phyloP scores from a whole-genome alignment of 2,888 invertebrate species.

The Drosophila monieri region DNA sequence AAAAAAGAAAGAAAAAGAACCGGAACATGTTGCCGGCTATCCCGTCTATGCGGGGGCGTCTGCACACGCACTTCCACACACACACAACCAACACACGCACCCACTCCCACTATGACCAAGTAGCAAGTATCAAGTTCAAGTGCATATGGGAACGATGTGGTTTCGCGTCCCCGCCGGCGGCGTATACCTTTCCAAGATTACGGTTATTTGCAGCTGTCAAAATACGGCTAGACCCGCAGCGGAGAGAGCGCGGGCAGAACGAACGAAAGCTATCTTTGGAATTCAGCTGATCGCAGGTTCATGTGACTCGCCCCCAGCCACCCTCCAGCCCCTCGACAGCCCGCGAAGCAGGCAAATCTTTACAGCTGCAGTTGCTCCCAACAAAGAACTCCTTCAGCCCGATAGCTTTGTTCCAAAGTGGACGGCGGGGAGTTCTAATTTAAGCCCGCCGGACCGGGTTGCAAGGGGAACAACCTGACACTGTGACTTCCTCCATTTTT shows the following conservation, averaged over 20 bases:
- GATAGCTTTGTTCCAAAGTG: too few relatives aligned
- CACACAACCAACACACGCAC: neutral
- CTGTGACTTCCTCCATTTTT: neutral
- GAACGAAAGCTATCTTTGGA: neutral
- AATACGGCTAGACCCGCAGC: conserved; percentile 1
- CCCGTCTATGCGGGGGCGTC: conserved; percentile 10
- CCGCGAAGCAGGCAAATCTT: neutral
- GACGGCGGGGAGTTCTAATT: too few relatives aligned
- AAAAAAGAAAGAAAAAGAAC: conserved; percentile 42
- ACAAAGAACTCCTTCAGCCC: neutral
- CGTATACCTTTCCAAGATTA: conserved; percentile 2
- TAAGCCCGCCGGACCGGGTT: too few relatives aligned
- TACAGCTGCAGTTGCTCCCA: neutral
- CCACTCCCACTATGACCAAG: neutral
- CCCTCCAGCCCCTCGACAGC: neutral
- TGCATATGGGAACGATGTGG: neutral
- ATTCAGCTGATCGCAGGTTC: conserved; percentile 4
- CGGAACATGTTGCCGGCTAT: conserved; percentile 49
- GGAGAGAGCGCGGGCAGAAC: neutral
- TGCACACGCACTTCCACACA: neutral
- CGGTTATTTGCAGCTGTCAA: conserved; percentile 12
- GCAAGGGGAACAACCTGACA: conserved; percentile 1
- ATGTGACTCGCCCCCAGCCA: neutral
- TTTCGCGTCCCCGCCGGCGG: conserved; percentile 7
- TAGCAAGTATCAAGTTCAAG: conserved; percentile 27